Conservation (phyloP, 2,888 invertebrate species). For the Hirudinaria manillensis region DNA sequence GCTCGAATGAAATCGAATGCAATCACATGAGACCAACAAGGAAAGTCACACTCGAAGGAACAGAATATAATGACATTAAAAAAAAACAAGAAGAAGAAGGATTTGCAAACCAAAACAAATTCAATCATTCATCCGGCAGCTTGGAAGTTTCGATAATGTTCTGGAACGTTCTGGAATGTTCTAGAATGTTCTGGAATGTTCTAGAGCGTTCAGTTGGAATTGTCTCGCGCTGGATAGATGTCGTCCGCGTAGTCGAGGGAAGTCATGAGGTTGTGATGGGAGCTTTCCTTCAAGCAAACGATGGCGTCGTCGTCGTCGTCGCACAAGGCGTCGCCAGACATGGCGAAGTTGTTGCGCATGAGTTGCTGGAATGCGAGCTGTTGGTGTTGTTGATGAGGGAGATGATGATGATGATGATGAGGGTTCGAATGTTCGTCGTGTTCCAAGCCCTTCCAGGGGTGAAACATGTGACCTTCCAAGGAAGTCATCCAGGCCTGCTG, state of each 20-base stretch:
- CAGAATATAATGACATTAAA: too few relatives aligned
- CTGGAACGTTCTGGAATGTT: too few relatives aligned
- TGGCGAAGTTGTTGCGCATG: background rate
- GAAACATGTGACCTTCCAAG: constrained; percentile 10
- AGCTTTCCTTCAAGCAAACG: constrained; percentile 22
- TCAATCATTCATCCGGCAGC: too few relatives aligned
- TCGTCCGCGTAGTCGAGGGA: constrained; percentile 13
- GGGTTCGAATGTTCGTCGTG: constrained; percentile 8
- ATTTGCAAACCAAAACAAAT: too few relatives aligned
- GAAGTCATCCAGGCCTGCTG: constrained; percentile 22
- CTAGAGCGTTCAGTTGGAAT: too few relatives aligned
- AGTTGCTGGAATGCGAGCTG: constrained; percentile 10
- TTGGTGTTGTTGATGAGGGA: constrained; percentile 21
- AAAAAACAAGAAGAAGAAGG: too few relatives aligned
- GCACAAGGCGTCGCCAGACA: background rate
- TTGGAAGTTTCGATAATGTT: too few relatives aligned
- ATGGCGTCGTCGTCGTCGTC: constrained; percentile 26
- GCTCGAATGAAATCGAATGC: too few relatives aligned
- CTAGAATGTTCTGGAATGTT: too few relatives aligned
- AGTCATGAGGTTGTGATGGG: constrained; percentile 10
- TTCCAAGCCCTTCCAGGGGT: constrained; percentile 18
- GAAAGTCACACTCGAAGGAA: too few relatives aligned
- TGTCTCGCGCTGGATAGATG: constrained; percentile 15
- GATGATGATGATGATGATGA: background rate
- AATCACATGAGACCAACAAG: too few relatives aligned